These are phyloP conservation scores for Caenorhabditis panamensis DNA, from an alignment of 2,888 invertebrate species.

Conservation along the genomic window DNA sequence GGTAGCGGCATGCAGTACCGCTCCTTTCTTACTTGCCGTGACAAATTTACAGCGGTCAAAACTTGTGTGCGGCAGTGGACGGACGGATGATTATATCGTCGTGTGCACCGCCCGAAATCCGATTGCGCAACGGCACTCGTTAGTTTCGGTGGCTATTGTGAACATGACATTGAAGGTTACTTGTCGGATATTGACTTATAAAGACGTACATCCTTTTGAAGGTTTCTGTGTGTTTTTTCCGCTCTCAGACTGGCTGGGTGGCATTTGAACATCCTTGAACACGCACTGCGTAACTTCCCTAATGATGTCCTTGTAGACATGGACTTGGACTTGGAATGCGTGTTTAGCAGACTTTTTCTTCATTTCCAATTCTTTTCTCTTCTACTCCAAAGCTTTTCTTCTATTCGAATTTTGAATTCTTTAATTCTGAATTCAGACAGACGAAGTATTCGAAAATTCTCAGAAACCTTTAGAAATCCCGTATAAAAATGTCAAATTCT, in stretches of 20 bases:
- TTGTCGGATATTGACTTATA: slow-evolving; percentile 54
- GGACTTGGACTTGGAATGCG: slow-evolving; percentile 8
- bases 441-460: slow-evolving; percentile 1
- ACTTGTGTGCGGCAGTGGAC: slow-evolving; percentile 25
- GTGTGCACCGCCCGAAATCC: slow-evolving; percentile 52
- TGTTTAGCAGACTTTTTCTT: slow-evolving; percentile 16
- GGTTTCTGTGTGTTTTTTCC: slow-evolving; percentile 34
- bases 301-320: slow-evolving; percentile 11
- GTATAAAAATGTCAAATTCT: slow-evolving; percentile 14
- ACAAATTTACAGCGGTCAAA: slow-evolving; percentile 55
- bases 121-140: slow-evolving; percentile 43
- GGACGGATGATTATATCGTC: slow-evolving; percentile 53
- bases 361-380: slow-evolving; percentile 13
- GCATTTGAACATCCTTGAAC: slow-evolving; percentile 51
- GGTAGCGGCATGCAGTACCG: slow-evolving; percentile 24
- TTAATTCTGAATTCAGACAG: neutral
- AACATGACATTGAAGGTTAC: slow-evolving; percentile 54
- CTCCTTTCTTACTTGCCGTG: slow-evolving; percentile 14
- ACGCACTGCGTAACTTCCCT: slow-evolving; percentile 6
- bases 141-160: slow-evolving; percentile 55
- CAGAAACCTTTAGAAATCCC: slow-evolving; percentile 24
- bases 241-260: slow-evolving; percentile 5
- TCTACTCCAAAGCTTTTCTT: slow-evolving; percentile 3
- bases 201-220: slow-evolving; percentile 35
- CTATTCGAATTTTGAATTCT: slow-evolving; percentile 10